Conservation (phyloP, 2,113 vertebrate genomes). For the Noturus placidus region DNA sequence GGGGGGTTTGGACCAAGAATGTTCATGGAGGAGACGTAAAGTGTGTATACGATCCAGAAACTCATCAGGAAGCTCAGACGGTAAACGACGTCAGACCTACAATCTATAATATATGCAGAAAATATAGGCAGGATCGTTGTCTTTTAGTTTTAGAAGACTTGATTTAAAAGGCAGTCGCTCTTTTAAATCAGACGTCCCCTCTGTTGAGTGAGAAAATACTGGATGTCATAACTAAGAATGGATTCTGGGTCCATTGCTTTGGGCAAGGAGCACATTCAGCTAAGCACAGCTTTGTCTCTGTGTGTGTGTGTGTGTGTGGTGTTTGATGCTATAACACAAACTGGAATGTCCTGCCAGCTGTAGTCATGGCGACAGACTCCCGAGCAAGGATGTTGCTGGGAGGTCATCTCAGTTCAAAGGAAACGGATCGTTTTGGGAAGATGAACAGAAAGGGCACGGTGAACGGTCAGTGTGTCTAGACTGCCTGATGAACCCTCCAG, state of each 20-base stretch:
- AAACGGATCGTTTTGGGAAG: neutral
- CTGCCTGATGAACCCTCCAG: slow-evolving; percentile 14
- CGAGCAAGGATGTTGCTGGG: neutral
- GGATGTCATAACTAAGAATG: neutral
- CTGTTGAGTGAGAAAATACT: neutral
- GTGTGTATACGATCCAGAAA: neutral
- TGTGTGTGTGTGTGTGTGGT: slow-evolving; percentile 20
- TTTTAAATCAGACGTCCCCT: no score
- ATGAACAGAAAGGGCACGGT: neutral
- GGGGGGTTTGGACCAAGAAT: neutral
- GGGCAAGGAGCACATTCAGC: neutral
- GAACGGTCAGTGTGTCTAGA: slow-evolving; percentile 10
- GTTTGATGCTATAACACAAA: neutral
- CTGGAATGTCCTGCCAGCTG: slow-evolving; percentile 26
- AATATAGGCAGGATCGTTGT: neutral
- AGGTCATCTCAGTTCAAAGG: slow-evolving; percentile 28
- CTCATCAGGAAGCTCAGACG: neutral
- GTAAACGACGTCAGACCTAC: neutral
- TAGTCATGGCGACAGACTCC: slow-evolving; percentile 41
- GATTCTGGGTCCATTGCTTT: neutral
- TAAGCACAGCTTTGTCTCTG: neutral
- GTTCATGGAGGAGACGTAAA: neutral
- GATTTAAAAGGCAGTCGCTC: neutral
- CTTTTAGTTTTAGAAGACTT: neutral
- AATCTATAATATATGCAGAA: neutral